A percentile compares a stretch with the other conserved stretches of the same genome.
Evolutionary conservation across 64 coral and sea anemone genomes (phyloP).

Genomic region (Anthopleura sola): DNA sequence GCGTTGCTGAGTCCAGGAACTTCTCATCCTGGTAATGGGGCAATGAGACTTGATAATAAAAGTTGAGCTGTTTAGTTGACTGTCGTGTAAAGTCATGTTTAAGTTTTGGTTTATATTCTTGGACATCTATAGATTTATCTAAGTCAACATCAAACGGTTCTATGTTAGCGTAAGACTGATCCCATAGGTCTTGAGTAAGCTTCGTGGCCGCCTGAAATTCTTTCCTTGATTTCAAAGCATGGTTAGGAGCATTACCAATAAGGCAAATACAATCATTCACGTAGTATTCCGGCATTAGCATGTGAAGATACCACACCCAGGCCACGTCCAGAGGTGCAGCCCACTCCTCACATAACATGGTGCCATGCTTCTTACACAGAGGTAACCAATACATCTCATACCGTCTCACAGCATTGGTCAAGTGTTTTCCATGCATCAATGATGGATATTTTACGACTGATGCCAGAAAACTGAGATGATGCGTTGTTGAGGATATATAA

Average conservation of each 20-base stretch:
- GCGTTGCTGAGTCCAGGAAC: constrained; percentile 25
- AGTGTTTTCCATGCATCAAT: constrained; percentile 11
- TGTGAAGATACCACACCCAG: constrained; percentile 63
- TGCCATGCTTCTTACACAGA: constrained; percentile 39
- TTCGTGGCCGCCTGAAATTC: neutral
- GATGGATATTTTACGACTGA: constrained; percentile 10
- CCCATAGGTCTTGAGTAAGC: constrained; percentile 36
- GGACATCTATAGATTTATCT: neutral
- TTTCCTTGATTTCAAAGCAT: constrained; percentile 38
- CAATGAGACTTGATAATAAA: constrained; percentile 68
- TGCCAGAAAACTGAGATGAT: constrained; percentile 16
- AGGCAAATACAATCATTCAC: constrained; percentile 40
- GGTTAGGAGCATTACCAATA: constrained; percentile 42
- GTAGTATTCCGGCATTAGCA: constrained; percentile 49
- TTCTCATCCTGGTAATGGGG: constrained; percentile 51
- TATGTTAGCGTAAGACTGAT: neutral
- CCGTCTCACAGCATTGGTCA: constrained; percentile 44
- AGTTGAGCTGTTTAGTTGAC: neutral
- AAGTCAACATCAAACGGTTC: constrained; percentile 58
- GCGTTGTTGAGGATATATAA: neutral
- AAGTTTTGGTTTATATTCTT: constrained; percentile 21
- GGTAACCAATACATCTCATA: constrained; percentile 76
- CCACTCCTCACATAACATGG: constrained; percentile 3
- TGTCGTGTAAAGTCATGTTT: constrained; percentile 24
- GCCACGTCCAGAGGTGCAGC: constrained; percentile 63